Evolutionary conservation across 2,797 vertebrate genomes (phyloP).

Genomic region (Capromys pilorides): DNA sequence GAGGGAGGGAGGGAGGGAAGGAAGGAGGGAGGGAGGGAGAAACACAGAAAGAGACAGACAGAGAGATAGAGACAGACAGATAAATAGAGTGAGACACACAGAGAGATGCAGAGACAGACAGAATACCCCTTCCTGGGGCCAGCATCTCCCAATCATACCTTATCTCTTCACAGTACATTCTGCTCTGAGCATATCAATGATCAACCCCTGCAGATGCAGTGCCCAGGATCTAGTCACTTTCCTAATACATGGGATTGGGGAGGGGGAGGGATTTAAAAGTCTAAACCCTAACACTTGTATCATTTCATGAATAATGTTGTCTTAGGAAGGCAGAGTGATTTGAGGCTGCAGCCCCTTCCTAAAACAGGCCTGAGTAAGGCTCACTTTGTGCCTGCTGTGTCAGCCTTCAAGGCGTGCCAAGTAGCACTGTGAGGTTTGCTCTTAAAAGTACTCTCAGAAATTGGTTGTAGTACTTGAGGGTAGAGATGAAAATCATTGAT

Average conservation of each 20-base stretch:
- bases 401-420: not conserved
- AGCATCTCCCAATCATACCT: not conserved
- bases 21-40: not conserved
- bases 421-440: not conserved
- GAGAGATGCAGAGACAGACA: not conserved
- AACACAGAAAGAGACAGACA: not conserved
- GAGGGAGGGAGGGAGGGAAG: not conserved
- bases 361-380: not conserved
- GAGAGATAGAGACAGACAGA: not conserved
- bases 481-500: constrained; percentile 43
- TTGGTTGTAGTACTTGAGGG: constrained; percentile 2
- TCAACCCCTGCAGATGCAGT: not conserved
- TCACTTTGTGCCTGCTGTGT: not conserved
- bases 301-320: not conserved
- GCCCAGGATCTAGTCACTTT: not conserved
- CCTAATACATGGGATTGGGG: not conserved
- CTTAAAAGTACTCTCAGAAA: constrained; percentile 37
- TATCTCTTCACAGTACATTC: not conserved
- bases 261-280: not conserved
- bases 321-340: not conserved
- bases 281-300: not conserved
- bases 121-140: not conserved
- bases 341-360: not conserved
- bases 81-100: not conserved
- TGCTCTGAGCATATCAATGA: not conserved